Conservation (phyloP, 2,113 vertebrate genomes). For the Bujurquina vittata region DNA sequence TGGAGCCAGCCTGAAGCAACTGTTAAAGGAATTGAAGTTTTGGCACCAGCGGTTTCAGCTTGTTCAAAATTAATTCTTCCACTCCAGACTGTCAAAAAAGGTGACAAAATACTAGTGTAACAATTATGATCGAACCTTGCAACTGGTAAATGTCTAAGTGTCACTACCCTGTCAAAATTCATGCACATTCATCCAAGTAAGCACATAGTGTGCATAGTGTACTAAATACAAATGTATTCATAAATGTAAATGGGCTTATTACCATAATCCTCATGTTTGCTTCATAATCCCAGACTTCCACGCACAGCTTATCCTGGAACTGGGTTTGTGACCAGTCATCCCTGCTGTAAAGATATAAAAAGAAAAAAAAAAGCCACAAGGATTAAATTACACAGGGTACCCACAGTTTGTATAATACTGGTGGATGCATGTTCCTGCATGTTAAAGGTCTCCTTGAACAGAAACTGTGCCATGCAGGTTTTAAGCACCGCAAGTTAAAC, state of each 20-base stretch:
- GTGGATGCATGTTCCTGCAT: neutral
- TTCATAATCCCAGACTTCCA: neutral
- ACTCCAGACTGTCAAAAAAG: neutral
- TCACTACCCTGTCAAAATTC: neutral
- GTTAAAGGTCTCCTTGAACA: neutral
- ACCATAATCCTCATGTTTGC: too few species aligned
- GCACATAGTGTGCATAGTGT: too few species aligned
- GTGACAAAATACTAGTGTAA: neutral
- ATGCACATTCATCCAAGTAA: neutral
- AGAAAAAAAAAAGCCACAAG: neutral
- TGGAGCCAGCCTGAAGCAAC: too few species aligned
- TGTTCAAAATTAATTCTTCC: neutral
- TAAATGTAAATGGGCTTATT: too few species aligned
- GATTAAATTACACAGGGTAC: neutral
- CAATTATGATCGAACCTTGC: neutral
- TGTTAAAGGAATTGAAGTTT: too few species aligned
- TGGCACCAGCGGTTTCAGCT: too few species aligned
- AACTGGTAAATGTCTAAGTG: neutral
- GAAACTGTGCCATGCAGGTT: neutral
- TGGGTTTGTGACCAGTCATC: neutral
- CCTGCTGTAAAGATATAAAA: neutral
- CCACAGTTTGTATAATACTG: neutral
- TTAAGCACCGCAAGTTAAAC: neutral
- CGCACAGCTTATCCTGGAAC: neutral
- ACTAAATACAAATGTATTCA: too few species aligned